Percentiles rank a stretch among this genome's conserved stretches.
Conservation (phyloP, 2,888 invertebrate genomes). For the Eupithecia pulchellata region DNA sequence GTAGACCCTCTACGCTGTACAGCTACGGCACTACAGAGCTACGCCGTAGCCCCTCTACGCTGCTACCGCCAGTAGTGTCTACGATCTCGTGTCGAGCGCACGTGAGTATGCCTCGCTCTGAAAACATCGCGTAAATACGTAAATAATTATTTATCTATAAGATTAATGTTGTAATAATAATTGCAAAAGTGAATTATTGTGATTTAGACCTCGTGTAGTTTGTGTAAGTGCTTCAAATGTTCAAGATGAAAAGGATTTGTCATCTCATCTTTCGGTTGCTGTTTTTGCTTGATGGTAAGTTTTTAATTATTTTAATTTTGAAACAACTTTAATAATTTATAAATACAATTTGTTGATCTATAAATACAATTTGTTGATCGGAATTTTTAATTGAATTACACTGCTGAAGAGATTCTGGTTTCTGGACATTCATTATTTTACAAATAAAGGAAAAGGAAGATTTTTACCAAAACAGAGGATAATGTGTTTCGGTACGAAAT, state of each 20-base stretch:
- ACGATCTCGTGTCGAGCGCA: slow-evolving; percentile 49
- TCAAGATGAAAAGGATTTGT: slow-evolving; percentile 80
- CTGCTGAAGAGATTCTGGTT: too few relatives aligned
- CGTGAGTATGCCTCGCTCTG: slow-evolving; percentile 43
- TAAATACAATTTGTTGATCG: too few relatives aligned
- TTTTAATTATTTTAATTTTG: slow-evolving; percentile 3
- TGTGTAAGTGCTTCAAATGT: slow-evolving; percentile 56
- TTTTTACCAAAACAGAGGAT: neutral
- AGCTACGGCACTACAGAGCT: slow-evolving; percentile 35
- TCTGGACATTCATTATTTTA: neutral
- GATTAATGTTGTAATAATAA: slow-evolving; percentile 1
- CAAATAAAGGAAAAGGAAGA: slow-evolving; percentile 1
- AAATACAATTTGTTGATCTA: too few relatives aligned
- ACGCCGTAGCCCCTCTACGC: slow-evolving; percentile 43
- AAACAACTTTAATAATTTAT: neutral
- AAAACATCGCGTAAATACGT: slow-evolving; percentile 24
- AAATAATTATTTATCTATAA: slow-evolving; percentile 1
- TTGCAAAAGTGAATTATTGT: slow-evolving; percentile 36
- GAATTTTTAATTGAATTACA: neutral
- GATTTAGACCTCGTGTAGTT: slow-evolving; percentile 35
- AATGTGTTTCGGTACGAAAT: neutral
- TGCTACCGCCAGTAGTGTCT: slow-evolving; percentile 50
- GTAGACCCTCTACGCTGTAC: slow-evolving; percentile 41
- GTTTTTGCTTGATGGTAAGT: slow-evolving; percentile 77
- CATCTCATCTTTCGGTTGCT: slow-evolving; percentile 74